phyloP scores from a whole-genome alignment of 2,113 vertebrate species.

The Callipepla californica region DNA sequence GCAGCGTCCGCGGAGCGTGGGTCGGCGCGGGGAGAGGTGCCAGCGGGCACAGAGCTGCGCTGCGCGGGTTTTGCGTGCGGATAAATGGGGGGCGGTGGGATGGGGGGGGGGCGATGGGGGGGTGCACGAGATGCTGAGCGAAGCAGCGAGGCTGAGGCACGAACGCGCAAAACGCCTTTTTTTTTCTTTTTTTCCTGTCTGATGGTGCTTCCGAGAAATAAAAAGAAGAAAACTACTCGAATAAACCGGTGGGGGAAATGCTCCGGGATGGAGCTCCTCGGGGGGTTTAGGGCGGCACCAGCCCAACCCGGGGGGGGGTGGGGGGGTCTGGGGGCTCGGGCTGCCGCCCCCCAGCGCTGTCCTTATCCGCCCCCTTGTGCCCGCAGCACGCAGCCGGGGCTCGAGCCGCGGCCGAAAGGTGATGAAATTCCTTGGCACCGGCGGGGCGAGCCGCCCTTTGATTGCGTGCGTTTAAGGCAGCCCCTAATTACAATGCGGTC shows the following conservation, averaged over 20 bases:
- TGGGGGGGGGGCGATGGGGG: too few relatives aligned
- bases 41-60: background rate
- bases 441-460: background rate
- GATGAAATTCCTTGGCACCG: constrained; percentile 18
- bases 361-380: constrained; percentile 63
- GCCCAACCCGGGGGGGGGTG: too few relatives aligned
- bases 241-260: background rate
- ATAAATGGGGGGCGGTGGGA: too few relatives aligned
- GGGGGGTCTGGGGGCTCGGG: too few relatives aligned
- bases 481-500: background rate
- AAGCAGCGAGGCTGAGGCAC: background rate
- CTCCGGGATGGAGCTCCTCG: background rate
- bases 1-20: background rate
- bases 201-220: background rate
- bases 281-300: too few relatives aligned
- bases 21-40: background rate
- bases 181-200: background rate
- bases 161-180: background rate
- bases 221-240: background rate
- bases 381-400: background rate
- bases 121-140: background rate
- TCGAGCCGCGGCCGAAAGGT: background rate
- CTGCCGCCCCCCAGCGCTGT: background rate
- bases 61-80: background rate
- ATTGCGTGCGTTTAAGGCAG: constrained; percentile 22